These are phyloP conservation scores for Latheticus oryzae DNA, from an alignment of 2,888 invertebrate genomes.

Conservation along the genomic window DNA sequence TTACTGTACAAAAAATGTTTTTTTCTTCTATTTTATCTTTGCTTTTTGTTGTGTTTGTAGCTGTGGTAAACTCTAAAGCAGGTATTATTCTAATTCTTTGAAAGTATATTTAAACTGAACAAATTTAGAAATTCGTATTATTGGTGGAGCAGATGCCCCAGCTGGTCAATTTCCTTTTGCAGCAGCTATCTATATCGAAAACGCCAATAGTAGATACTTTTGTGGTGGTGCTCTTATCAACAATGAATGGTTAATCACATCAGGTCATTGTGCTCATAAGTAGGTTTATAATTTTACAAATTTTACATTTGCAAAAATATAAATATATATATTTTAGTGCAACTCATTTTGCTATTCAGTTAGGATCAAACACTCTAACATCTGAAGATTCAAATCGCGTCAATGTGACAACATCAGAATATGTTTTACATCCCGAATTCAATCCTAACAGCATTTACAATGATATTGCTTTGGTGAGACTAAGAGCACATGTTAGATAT, in stretches of 20 bases:
- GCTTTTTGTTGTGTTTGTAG: background rate
- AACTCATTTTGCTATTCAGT: slow-evolving; percentile 6
- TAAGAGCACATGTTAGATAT: slow-evolving; percentile 6
- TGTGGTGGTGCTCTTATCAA: slow-evolving; percentile 22
- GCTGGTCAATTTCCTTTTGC: slow-evolving; percentile 29
- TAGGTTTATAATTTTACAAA: slow-evolving; percentile 16
- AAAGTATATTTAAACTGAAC: background rate
- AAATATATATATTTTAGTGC: slow-evolving; percentile 9
- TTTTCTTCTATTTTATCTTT: background rate
- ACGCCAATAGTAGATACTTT: slow-evolving; percentile 11
- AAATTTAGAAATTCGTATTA: slow-evolving; percentile 11
- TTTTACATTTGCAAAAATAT: background rate
- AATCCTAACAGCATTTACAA: slow-evolving; percentile 3
- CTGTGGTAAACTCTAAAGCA: slow-evolving; percentile 1
- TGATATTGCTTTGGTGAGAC: slow-evolving; percentile 15
- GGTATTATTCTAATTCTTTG: too few species aligned
- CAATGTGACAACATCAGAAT: background rate
- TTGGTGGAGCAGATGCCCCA: slow-evolving; percentile 16
- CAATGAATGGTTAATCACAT: slow-evolving; percentile 13
- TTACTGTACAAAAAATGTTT: too few species aligned
- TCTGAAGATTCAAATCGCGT: slow-evolving; percentile 1
- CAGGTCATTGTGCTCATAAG: slow-evolving; percentile 18
- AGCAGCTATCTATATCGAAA: slow-evolving; percentile 22
- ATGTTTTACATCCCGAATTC: slow-evolving; percentile 23
- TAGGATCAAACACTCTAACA: slow-evolving; percentile 14